phyloP scores from a whole-genome alignment of 2,797 vertebrate species.

The Eulemur mongoz region DNA sequence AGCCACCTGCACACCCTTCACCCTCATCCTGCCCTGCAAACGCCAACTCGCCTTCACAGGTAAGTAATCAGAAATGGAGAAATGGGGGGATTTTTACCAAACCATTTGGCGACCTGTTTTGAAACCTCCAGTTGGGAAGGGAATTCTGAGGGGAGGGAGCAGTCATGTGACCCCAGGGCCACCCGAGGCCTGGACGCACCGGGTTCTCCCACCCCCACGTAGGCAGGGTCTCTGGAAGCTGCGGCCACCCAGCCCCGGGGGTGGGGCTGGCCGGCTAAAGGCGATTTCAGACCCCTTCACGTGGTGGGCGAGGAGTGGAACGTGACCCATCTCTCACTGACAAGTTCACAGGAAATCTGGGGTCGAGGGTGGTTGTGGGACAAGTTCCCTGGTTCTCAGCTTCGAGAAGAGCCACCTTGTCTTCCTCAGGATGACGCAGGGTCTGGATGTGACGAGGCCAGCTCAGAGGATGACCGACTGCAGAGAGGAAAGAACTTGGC shows the following conservation, averaged over 20 bases:
- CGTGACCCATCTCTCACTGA: background rate
- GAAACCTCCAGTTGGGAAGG: background rate
- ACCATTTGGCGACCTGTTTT: background rate
- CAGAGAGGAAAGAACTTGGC: background rate
- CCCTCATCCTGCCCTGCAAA: background rate
- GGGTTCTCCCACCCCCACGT: background rate
- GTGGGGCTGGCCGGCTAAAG: accelerated
- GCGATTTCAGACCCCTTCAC: background rate
- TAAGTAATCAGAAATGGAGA: background rate
- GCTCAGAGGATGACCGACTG: background rate
- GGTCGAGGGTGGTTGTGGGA: background rate
- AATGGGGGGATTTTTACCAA: background rate
- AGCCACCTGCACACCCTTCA: accelerated
- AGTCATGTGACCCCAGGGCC: no score
- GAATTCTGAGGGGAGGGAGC: background rate
- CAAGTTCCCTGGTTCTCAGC: background rate
- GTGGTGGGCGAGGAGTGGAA: background rate
- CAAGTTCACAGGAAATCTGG: background rate
- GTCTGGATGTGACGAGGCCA: background rate
- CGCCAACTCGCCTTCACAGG: background rate
- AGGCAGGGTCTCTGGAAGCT: no score
- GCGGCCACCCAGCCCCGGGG: no score
- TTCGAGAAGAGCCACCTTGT: background rate
- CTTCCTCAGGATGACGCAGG: background rate
- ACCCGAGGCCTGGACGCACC: background rate